A percentile compares a stretch with the other conserved stretches of the same genome.
phyloP scores from a whole-genome alignment of 1,140 invertebrate genomes.

The Drosophila yakuba region DNA sequence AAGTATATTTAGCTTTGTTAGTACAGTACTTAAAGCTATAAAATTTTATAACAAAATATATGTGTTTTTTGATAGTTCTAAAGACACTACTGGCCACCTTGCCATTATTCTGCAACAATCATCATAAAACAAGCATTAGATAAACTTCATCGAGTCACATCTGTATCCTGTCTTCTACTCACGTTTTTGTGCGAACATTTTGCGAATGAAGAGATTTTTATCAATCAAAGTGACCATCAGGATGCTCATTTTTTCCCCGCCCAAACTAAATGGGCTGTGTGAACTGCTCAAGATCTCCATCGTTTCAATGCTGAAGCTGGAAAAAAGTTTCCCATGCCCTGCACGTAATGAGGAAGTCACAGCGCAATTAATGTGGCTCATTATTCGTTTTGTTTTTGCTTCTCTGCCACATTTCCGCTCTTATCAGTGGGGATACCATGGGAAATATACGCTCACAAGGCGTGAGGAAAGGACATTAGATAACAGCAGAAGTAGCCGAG shows the following conservation, averaged over 20 bases:
- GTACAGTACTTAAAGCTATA: too few species aligned
- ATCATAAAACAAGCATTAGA: slow-evolving; percentile 62
- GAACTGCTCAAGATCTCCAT: slow-evolving; percentile 12
- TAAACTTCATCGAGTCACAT: slow-evolving; percentile 33
- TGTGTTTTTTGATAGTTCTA: neutral
- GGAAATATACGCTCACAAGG: slow-evolving; percentile 9
- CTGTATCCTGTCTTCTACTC: slow-evolving; percentile 7
- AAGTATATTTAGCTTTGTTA: too few species aligned
- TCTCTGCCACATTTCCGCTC: slow-evolving; percentile 14
- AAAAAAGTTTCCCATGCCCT: slow-evolving; percentile 28
- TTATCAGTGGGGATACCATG: slow-evolving; percentile 18
- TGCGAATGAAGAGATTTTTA: slow-evolving; percentile 17
- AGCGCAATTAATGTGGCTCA: slow-evolving; percentile 66
- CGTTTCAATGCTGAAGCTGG: neutral
- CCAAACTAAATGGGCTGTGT: slow-evolving; percentile 9
- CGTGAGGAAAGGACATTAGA: slow-evolving; percentile 19
- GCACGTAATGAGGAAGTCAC: slow-evolving; percentile 69
- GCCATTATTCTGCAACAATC: slow-evolving; percentile 36
- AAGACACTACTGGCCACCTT: slow-evolving; percentile 7
- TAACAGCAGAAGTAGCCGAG: slow-evolving; percentile 13
- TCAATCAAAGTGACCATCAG: slow-evolving; percentile 42
- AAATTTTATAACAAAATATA: too few species aligned
- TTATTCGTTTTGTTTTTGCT: slow-evolving; percentile 46
- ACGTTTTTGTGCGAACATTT: slow-evolving; percentile 3
- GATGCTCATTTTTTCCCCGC: slow-evolving; percentile 4